phyloP scores from a whole-genome alignment of 1,140 invertebrate genomes.

The Ctenoplectra terminalis region DNA sequence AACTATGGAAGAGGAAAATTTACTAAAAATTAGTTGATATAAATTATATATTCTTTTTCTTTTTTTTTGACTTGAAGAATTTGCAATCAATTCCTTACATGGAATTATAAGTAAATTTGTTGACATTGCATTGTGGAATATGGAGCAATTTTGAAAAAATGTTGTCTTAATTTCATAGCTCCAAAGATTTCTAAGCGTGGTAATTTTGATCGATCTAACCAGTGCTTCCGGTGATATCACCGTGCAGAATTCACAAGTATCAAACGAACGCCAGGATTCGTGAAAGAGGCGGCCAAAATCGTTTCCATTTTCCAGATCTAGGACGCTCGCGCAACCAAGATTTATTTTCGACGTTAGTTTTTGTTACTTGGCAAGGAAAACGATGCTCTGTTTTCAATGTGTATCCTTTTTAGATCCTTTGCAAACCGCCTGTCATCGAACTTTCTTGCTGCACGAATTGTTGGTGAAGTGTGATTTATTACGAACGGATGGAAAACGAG shows the following conservation, averaged over 20 bases:
- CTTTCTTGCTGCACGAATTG: neutral
- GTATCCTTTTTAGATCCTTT: neutral
- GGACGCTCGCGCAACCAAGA: neutral
- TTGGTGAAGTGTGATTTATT: neutral
- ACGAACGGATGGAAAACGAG: no score
- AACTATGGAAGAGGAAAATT: no score
- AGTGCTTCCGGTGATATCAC: neutral
- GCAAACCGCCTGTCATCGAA: neutral
- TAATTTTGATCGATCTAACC: no score
- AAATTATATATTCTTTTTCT: no score
- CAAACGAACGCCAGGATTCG: neutral
- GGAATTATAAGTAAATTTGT: no score
- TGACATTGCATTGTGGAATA: no score
- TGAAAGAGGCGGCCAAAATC: conserved; percentile 12
- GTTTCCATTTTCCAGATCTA: conserved; percentile 9
- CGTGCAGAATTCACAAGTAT: neutral
- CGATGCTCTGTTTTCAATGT: neutral
- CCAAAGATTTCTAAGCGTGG: no score
- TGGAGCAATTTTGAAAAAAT: no score
- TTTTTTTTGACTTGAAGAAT: no score
- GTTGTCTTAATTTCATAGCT: no score
- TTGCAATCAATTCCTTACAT: no score
- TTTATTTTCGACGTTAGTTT: conserved; percentile 13
- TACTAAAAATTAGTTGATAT: no score
- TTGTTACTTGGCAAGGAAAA: conserved; percentile 18